Base-by-base conservation (phyloP, 2,888 invertebrate genomes). In the Atethmia centrago region DNA sequence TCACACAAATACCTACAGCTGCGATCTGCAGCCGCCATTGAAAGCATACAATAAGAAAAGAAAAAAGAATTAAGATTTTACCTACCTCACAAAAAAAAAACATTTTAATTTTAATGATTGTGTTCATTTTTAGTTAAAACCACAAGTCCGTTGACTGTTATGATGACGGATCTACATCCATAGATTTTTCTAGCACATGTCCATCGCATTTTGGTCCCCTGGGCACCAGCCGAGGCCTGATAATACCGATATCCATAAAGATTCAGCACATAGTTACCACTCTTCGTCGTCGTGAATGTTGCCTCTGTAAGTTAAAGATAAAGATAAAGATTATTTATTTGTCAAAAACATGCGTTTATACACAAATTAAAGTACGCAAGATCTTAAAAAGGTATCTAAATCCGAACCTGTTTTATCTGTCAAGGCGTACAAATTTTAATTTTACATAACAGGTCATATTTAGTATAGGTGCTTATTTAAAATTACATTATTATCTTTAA, bases 211-310 rank as follows among this genome's bases (percentile, higher is more conserved):
- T 21, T 74, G 19, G 2, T 45, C 3, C 49, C 71, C 12, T n/a
- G 14, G 14, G 9, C 7, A 21, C 58, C 73, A 8, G 25, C 14
- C 4, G 36, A 4, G 3, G 77, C 40, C 21, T 58, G 62, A 31
- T 79, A 19, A 47, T 59, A 73, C 25, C 77, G 63, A 25, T 79
- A 21, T 16, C 40, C 49, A 47, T 40, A 59, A 28, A 40, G 9
- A 36, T 51, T 42, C 36, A 77, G n/a, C 40, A 63, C 2, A 40
- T 45, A 62, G 25, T 71, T 77, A 3, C 79, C 76, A 49, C 14
- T 56, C n/a, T 28, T 79, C 5, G 55, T 76, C 25, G 25, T 45
- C 1, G 58, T 47, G 21, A 64, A 77, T 14, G 2, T 14, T 40
- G 3, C 3, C n/a, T 16, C 42, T 62, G 28, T 9, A 71, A 71